Percentiles rank a stretch among this genome's conserved stretches.
These are phyloP conservation scores for Aporophyla lueneburgensis DNA, from an alignment of 2,888 invertebrate genomes.

Conservation along the genomic window DNA sequence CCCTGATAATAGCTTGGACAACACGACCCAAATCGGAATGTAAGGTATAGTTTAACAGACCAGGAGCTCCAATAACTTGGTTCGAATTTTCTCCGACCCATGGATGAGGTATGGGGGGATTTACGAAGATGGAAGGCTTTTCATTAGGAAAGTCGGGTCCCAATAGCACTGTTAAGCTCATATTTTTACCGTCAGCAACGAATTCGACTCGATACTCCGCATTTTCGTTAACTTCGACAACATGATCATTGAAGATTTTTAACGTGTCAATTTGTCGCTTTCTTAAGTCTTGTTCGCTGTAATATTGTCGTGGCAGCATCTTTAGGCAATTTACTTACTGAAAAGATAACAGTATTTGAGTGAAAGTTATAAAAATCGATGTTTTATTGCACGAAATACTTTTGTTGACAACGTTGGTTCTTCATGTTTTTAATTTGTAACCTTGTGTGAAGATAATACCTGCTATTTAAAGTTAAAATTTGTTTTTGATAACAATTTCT, in stretches of 20 bases:
- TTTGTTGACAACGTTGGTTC: slow-evolving; percentile 20
- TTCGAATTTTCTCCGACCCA: slow-evolving; percentile 93
- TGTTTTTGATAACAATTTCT: not conserved
- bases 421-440: not conserved
- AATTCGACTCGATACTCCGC: slow-evolving; percentile 94
- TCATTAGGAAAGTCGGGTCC: slow-evolving; percentile 94
- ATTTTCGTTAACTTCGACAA: slow-evolving; percentile 93
- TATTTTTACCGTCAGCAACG: slow-evolving; percentile 91
- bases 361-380: slow-evolving; percentile 10
- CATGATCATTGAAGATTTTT: slow-evolving; percentile 96
- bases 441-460: slow-evolving; percentile 12
- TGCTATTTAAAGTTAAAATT: not conserved
- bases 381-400: slow-evolving; percentile 2
- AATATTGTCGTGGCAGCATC: slow-evolving; percentile 91
- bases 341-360: slow-evolving; percentile 21
- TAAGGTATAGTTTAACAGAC: slow-evolving; percentile 94
- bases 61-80: slow-evolving; percentile 94
- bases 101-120: slow-evolving; percentile 92
- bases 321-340: slow-evolving; percentile 40
- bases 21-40: slow-evolving; percentile 95
- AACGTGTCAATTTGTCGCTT: slow-evolving; percentile 95
- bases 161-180: slow-evolving; percentile 92
- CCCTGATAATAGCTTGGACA: slow-evolving; percentile 95
- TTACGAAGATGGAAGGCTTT: slow-evolving; percentile 93
- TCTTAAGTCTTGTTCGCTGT: slow-evolving; percentile 90